Base-by-base conservation (phyloP, 1,140 invertebrate genomes). In the Drosophila orosa region DNA sequence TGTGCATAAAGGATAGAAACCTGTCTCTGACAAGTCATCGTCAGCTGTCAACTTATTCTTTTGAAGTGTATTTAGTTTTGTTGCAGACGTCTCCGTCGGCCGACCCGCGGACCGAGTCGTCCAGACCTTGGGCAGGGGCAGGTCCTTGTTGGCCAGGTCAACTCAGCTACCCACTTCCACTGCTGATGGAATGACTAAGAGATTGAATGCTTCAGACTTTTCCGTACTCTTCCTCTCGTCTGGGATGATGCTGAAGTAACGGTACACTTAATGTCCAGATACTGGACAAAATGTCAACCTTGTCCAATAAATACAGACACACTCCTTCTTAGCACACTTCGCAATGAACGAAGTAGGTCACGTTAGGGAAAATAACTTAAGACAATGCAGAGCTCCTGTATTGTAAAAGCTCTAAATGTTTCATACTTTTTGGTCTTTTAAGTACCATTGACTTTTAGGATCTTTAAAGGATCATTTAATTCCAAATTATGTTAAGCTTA, bases 41-140 rank as follows among this genome's bases (percentile, higher is more conserved):
- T 90, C 87, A 90, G 87, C 89, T 90, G 87, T 90, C 87, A 90
- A 90, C 87, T 90, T 90, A 90, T 90, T 90, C 87, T 91, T 90
- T 90, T 90, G 87, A 90, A 90, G 87, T 90, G 87, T 91, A 84
- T 90, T 90, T 90, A 84, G 89, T 87, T 86, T 73, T 87, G 56
- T 73, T 82, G 66, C 42, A 67, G 61, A 61, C 73, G 66, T 45
- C 76, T 59, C 73, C 15, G 27, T 27, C 47, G 48, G 35, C 58
- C 48, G 63, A 69, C 55, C 58, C 54, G 24, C 27, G 33, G 29
- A 17, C 22, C 27, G 31, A 27, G n/a, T 31, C 48, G 44, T 5
- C 8, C 35, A 31, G 47, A 15, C 35, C 8, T 12, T 7, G 39
- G 40, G 48, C 54, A 44, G 40, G 48, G 69, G 48, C 25, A 33